These are phyloP conservation scores for Andrena praecox DNA, from an alignment of 2,888 invertebrate genomes.

Conservation along the genomic window DNA sequence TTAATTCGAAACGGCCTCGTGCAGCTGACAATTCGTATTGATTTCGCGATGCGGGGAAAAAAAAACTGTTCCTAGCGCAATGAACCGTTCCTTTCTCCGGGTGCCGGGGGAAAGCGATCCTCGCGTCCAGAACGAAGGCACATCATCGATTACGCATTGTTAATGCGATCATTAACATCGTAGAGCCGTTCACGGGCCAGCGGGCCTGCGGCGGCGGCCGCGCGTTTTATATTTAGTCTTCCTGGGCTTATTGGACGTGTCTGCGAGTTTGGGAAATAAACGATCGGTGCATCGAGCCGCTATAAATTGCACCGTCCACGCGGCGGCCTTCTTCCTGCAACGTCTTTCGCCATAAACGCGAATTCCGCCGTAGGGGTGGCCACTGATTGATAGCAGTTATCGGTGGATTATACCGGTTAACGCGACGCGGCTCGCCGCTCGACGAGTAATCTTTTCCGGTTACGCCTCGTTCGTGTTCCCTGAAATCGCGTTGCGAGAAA, in stretches of 20 bases:
- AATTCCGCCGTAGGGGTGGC: conserved; percentile 23
- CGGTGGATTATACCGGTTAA: conserved; percentile 30
- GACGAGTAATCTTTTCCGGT: conserved; percentile 49
- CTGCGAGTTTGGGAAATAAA: conserved; percentile 38
- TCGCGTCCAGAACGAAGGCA: conserved; percentile 12
- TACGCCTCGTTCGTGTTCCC: conserved; percentile 36
- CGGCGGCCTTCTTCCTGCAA: not conserved
- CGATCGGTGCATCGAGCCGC: not conserved
- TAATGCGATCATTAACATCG: conserved; percentile 38
- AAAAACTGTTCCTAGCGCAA: conserved; percentile 27
- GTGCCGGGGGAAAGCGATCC: conserved; percentile 11
- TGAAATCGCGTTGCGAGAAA: conserved; percentile 4
- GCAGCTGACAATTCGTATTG: conserved; percentile 35
- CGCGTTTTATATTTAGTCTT: conserved; percentile 44
- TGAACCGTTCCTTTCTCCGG: conserved; percentile 46
- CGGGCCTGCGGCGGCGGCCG: conserved; percentile 4
- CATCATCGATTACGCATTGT: conserved; percentile 52
- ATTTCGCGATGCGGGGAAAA: not conserved
- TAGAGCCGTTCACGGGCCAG: not conserved
- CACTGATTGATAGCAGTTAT: conserved; percentile 41
- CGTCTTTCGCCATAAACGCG: not conserved
- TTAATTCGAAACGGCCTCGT: conserved; percentile 26
- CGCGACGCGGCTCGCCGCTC: not conserved
- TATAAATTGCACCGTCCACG: conserved; percentile 15
- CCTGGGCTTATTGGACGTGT: conserved; percentile 23